phyloP scores from a whole-genome alignment of 2,797 vertebrate species.

The Crossoptilon crossoptilon region DNA sequence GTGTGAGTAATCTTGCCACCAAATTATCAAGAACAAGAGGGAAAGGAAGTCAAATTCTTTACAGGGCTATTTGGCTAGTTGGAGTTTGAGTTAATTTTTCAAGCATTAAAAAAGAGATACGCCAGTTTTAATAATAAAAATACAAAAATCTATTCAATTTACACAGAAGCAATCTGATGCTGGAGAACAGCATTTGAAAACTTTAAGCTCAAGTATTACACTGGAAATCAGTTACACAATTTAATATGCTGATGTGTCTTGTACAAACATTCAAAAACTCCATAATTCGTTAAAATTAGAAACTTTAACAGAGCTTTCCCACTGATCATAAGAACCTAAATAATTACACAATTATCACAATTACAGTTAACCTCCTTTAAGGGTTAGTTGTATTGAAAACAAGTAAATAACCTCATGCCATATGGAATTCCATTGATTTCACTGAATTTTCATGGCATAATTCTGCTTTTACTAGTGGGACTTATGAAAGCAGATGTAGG shows the following conservation, averaged over 20 bases:
- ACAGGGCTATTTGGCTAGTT: neutral
- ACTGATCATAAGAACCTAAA: slow-evolving; percentile 4
- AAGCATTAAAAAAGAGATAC: neutral
- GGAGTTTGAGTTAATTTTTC: neutral
- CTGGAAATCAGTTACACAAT: neutral
- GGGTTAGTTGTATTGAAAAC: neutral
- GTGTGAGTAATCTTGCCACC: slow-evolving; percentile 55
- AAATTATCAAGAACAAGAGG: neutral
- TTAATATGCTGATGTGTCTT: neutral
- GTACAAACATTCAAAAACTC: neutral
- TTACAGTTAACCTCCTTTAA: neutral
- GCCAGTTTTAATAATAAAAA: neutral
- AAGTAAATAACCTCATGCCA: slow-evolving; percentile 18
- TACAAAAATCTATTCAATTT: neutral
- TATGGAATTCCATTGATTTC: slow-evolving; percentile 40
- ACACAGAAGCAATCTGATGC: neutral
- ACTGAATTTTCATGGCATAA: slow-evolving; percentile 17
- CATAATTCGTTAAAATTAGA: neutral
- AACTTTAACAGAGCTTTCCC: neutral
- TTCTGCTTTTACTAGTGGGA: slow-evolving; percentile 49
- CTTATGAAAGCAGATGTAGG: slow-evolving; percentile 59
- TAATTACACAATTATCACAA: neutral
- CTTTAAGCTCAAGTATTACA: neutral
- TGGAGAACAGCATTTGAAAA: neutral
- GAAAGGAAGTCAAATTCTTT: neutral